Conservation (phyloP, 2,113 vertebrate genomes). For the Poicephalus gulielmi region DNA sequence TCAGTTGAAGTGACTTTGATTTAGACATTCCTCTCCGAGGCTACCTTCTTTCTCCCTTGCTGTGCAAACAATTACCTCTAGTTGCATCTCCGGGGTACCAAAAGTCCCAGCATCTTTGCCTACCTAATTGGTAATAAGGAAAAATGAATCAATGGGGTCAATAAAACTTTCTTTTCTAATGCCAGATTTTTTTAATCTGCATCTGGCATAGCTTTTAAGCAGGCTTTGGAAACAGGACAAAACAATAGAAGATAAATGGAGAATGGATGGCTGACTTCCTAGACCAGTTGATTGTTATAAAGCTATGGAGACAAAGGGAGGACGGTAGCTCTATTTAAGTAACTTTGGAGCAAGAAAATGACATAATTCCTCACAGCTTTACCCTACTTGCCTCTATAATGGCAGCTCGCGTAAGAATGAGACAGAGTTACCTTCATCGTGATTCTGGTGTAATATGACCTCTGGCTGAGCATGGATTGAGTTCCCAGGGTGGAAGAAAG, state of each 20-base stretch:
- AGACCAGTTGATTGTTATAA: background rate
- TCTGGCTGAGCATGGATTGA: constrained; percentile 89
- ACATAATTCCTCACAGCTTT: background rate
- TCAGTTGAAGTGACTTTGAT: background rate
- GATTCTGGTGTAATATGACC: constrained; percentile 84
- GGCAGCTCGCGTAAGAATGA: background rate
- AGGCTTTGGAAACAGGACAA: background rate
- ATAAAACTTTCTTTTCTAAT: background rate
- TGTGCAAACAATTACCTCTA: background rate
- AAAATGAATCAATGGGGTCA: background rate
- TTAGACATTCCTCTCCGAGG: background rate
- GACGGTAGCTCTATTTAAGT: background rate
- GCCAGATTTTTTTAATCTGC: background rate
- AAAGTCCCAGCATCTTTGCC: background rate
- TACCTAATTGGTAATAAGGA: background rate
- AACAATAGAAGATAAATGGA: background rate
- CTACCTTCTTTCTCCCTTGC: background rate
- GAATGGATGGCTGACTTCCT: background rate
- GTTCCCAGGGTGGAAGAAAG: constrained; percentile 89
- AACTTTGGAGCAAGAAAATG: background rate
- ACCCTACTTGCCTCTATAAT: background rate
- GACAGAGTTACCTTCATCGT: constrained; percentile 86
- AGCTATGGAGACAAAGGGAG: background rate
- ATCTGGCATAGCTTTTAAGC: background rate
- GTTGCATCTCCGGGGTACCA: background rate